Percentiles rank a stretch among this genome's conserved stretches.
Conservation (phyloP, 1,140 invertebrate genomes). For the Aphaenogaster floridana region DNA sequence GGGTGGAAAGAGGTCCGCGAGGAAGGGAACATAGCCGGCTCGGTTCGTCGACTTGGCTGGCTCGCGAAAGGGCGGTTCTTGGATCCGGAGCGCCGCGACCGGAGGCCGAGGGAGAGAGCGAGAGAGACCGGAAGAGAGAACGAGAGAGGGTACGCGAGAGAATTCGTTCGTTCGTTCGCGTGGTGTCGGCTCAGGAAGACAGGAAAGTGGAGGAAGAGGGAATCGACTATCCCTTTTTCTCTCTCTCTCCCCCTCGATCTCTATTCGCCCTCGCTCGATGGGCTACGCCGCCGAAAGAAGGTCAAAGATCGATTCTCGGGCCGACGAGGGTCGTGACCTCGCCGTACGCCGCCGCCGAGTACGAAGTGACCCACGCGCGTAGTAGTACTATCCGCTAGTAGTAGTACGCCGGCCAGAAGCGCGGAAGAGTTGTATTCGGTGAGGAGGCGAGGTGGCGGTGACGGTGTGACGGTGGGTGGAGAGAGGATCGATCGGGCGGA, state of each 20-base stretch:
- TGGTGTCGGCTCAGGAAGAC: constrained; percentile 12
- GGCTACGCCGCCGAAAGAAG: constrained; percentile 75
- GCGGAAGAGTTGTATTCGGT: constrained; percentile 44
- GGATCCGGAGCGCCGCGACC: constrained; percentile 30
- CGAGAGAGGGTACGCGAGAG: constrained; percentile 26
- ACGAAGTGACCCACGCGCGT: constrained; percentile 66
- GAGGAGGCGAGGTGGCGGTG: constrained; percentile 40
- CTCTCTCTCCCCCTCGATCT: constrained; percentile 76
- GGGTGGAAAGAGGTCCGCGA: constrained; percentile 44
- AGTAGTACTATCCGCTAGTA: constrained; percentile 60
- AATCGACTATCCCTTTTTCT: constrained; percentile 63
- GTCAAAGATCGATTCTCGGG: constrained; percentile 81
- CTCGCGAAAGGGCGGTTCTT: constrained; percentile 57
- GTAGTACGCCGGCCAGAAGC: constrained; percentile 50
- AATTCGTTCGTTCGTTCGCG: constrained; percentile 14
- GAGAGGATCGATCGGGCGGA: constrained; percentile 45
- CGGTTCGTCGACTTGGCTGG: constrained; percentile 52
- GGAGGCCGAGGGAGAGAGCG: constrained; percentile 62
- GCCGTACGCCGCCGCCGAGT: constrained; percentile 65
- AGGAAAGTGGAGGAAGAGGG: constrained; percentile 25
- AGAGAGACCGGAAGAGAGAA: constrained; percentile 35
- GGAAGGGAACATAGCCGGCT: constrained; percentile 29
- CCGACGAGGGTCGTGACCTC: constrained; percentile 76
- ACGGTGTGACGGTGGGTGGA: not conserved
- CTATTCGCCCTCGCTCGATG: constrained; percentile 70